phyloP scores from a whole-genome alignment of 2,113 vertebrate species.

The Aphyosemion australe region DNA sequence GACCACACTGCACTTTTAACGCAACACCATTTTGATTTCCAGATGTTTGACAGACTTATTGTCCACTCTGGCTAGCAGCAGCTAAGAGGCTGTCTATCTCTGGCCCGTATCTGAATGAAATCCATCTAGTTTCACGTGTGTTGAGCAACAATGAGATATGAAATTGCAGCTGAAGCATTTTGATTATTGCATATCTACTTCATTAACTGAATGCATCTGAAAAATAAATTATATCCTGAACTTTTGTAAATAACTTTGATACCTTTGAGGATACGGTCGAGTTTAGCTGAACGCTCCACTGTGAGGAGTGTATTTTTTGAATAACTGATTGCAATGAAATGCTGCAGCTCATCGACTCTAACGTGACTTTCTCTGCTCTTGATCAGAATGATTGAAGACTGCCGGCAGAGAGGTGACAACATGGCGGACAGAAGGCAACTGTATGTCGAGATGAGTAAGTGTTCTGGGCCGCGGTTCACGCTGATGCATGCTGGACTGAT shows the following conservation, averaged over 20 bases:
- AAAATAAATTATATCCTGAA: background rate
- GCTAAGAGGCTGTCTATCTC: too few relatives aligned
- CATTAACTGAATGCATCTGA: slow-evolving; percentile 4
- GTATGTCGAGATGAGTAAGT: slow-evolving; percentile 99
- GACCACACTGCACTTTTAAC: too few relatives aligned
- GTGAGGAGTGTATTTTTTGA: background rate
- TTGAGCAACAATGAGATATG: background rate
- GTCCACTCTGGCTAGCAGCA: too few relatives aligned
- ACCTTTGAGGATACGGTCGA: slow-evolving; percentile 1
- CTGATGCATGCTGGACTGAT: slow-evolving; percentile 34
- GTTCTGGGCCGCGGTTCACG: slow-evolving; percentile 28
- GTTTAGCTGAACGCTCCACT: background rate
- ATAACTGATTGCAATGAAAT: slow-evolving; percentile 16
- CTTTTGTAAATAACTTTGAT: slow-evolving; percentile 12
- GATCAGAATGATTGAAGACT: slow-evolving; percentile 97
- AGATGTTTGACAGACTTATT: too few relatives aligned
- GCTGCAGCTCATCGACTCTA: slow-evolving; percentile 23
- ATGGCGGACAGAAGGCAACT: slow-evolving; percentile 99
- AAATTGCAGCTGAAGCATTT: background rate
- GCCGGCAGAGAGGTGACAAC: slow-evolving; percentile 87
- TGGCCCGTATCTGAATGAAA: too few relatives aligned
- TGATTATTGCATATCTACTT: background rate
- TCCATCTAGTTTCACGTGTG: background rate
- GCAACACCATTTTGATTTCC: too few relatives aligned
- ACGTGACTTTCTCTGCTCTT: slow-evolving; percentile 66